Evolutionary conservation across 2,113 vertebrate species (phyloP).

Genomic region (Galeopterus variegatus): DNA sequence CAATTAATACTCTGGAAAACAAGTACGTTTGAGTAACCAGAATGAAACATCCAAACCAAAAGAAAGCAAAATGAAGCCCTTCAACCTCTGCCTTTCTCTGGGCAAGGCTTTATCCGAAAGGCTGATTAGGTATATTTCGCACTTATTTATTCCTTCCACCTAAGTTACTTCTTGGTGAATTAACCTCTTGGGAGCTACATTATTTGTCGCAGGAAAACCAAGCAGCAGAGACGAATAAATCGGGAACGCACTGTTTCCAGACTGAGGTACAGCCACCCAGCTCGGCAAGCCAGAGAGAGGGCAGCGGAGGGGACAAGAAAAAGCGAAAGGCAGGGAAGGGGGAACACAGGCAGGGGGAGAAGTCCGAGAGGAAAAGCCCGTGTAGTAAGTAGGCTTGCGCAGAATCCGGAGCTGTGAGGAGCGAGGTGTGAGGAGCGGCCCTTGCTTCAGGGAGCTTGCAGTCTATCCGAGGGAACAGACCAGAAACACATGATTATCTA

Average conservation of each 20-base stretch:
- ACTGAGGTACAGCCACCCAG: neutral
- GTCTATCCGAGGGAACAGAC: neutral
- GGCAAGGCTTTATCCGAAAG: neutral
- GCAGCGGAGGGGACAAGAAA: neutral
- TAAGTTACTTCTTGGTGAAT: neutral
- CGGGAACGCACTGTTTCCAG: neutral
- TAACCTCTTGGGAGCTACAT: neutral
- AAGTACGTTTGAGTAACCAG: neutral
- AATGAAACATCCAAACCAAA: neutral
- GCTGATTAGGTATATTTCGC: neutral
- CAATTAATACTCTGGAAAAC: neutral
- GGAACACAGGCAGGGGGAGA: neutral
- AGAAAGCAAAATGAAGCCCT: conserved; percentile 3
- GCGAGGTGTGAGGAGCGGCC: neutral
- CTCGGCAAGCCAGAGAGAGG: neutral
- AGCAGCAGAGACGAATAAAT: neutral
- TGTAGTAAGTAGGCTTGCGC: too few species aligned
- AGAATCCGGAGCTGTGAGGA: neutral
- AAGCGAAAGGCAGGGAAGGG: neutral
- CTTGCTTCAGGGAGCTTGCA: neutral
- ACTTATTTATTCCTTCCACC: neutral
- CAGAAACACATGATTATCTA: neutral
- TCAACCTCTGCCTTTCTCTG: neutral
- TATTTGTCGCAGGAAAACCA: neutral
- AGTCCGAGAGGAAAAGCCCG: neutral